Evolutionary conservation across 2,113 vertebrate genomes (phyloP), one percentile per base, ranked within the genome.

Genomic region (Pelusios castaneus): DNA sequence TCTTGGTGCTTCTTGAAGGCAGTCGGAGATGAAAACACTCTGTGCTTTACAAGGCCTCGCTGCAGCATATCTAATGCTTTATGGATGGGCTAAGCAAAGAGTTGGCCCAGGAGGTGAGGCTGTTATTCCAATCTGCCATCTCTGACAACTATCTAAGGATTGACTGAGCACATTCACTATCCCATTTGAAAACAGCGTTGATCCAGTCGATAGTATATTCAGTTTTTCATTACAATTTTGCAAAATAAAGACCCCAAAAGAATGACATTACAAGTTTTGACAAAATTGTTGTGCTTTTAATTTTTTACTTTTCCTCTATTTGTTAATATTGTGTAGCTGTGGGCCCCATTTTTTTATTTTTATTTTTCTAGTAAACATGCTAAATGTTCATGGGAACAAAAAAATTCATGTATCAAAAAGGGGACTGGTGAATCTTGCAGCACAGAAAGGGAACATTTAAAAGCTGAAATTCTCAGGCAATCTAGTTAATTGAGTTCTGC

Each of bases 271-370:
- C 85, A 90, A 89, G 90, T 89, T 60, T 80, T 45, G 21, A 63
- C 54, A 34, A 87, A 4, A 19, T 60, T 43, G 2, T 49, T 13
- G 7, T 89, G 90, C 84, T 43, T 14, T 73, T 25, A 7, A 34
- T 73, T 73, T 73, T 73, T 13, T 8, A 38, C 38, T 73, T 73
- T 76, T 43, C 41, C 29, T 85, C 88, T 88, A 14, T 21, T 21
- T 6, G 5, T n/a, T 67, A 16, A 25, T 76, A 21, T 77, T 67
- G 54, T 58, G 2, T 73, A 93, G 90, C 60, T 22, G 2, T 6
- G 43, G 76, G n/a, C 56, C 67, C 81, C 1, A 0, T 4, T 0
- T 76, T 43, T 75, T 12, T 21, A n/a, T 67, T 43, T 75, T 75
- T 25, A 43, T 24, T 29, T 76, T 25, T 4, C 41, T 76, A 45